Percentiles rank a stretch among this genome's conserved stretches.
Conservation (phyloP, 2,113 vertebrate genomes). For the Zonotrichia leucophrys region DNA sequence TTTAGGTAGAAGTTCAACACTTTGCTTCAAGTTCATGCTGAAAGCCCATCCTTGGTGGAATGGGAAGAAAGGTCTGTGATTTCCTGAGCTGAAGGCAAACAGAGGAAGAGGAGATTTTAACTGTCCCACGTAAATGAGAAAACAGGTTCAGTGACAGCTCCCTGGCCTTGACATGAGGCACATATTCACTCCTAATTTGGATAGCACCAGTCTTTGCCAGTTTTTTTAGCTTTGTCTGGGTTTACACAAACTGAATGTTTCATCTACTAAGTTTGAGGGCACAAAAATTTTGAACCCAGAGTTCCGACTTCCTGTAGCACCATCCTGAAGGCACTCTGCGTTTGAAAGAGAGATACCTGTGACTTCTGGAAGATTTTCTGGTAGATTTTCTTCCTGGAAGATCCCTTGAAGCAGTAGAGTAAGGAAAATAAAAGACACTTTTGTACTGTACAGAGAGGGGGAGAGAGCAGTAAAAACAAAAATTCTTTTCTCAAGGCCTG, state of each 20-base stretch:
- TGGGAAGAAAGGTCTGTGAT: neutral
- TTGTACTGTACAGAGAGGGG: neutral
- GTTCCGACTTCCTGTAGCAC: neutral
- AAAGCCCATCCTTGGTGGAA: neutral
- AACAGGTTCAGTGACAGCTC: neutral
- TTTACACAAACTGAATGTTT: neutral
- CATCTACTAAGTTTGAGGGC: neutral
- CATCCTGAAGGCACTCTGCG: neutral
- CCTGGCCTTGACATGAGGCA: neutral
- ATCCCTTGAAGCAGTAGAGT: neutral
- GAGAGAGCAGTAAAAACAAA: neutral
- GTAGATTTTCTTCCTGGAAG: conserved; percentile 16
- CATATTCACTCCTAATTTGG: neutral
- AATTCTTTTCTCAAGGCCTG: neutral
- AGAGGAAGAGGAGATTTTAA: neutral
- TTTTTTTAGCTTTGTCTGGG: neutral
- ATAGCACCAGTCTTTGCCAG: neutral
- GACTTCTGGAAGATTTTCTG: neutral
- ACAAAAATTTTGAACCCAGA: neutral
- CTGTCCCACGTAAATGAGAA: neutral
- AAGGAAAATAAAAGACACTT: neutral
- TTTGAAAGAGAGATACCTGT: neutral
- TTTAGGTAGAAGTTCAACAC: neutral
- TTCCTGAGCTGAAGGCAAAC: neutral
- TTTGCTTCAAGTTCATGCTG: neutral